A percentile compares a stretch with the other conserved stretches of the same genome.
Evolutionary conservation across 2,888 invertebrate genomes (phyloP).

Genomic region (Cryptophagus acutangulus): DNA sequence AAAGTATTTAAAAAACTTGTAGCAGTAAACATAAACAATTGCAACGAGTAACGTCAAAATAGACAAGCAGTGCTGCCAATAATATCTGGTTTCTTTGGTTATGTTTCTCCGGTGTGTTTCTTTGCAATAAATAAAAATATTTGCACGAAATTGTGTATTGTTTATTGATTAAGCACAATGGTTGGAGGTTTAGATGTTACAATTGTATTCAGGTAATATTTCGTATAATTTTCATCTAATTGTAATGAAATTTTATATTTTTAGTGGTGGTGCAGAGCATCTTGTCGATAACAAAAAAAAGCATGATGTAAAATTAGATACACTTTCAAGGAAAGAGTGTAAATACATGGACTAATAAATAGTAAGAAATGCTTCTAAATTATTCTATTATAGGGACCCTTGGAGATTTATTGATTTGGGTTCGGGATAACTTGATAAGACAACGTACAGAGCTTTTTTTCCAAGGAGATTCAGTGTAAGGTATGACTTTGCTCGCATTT

Average conservation of each 20-base stretch:
- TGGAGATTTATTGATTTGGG: conserved; percentile 70
- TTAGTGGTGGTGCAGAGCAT: conserved; percentile 87
- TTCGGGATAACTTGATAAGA: conserved; percentile 75
- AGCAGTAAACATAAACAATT: no score
- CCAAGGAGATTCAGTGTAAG: conserved; percentile 48
- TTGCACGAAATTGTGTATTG: no score
- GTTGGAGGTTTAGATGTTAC: conserved; percentile 32
- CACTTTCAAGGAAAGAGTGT: no score
- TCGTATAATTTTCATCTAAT: conserved; percentile 10
- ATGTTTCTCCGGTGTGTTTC: no score
- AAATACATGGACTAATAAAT: no score
- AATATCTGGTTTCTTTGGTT: no score
- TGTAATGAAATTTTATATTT: conserved; percentile 29
- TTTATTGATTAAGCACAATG: no score
- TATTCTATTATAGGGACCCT: conserved; percentile 58
- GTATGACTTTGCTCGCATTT: conserved; percentile 16
- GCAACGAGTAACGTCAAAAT: no score
- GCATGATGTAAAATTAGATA: conserved; percentile 64
- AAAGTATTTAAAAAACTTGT: no score
- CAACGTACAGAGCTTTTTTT: conserved; percentile 75
- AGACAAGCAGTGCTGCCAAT: no score
- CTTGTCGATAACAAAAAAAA: conserved; percentile 78
- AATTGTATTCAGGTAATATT: conserved; percentile 39
- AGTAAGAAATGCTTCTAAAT: conserved; percentile 22
- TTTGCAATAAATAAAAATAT: no score